Base-by-base conservation (phyloP, 2,113 vertebrate genomes). In the Carlito syrichta region DNA sequence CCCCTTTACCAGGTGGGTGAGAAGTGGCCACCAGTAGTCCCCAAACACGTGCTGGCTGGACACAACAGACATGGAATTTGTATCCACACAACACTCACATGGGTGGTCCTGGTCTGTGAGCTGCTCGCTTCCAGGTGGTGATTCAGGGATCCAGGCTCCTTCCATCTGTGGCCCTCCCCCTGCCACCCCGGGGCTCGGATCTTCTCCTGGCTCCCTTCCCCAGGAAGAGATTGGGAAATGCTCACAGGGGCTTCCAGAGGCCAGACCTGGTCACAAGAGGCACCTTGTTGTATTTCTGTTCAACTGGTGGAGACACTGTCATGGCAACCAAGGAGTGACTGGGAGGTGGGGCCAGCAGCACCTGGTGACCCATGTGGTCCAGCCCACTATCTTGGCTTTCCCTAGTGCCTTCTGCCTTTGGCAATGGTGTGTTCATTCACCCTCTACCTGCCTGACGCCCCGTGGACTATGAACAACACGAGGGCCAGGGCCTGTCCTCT, bases 381-480 rank as follows among this genome's bases (percentile, higher is more conserved):
- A 3, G 3, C 2, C 54, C 8, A 8, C 45, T 25, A 38, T 54
- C 40, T 50, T 6, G 23, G 40, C 20, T 56, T 35, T 19, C 13
- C 54, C 8, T 3, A 9, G 30, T 9, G 30, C 25, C 5, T 35
- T 68, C 68, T 17, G 5, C 38, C 40, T 19, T n/a, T 54, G 25
- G 32, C 52, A 48, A 20, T 88, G 32, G 17, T 1, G 4, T 11
- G 19, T 60, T 58, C 23, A 22, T 43, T 20, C 32, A 43, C 13
- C 0, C 8, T 58, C 52, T 25, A 3, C 43, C 11, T 9, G 13
- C 30, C 12, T 0, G 17, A 16, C 38, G 14, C 3, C 13, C 5
- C 0, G 8, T 4, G 8, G 68, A 56, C 16, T 20, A 30, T 16
- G 7, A 58, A 20, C n/a, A 40, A 30, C 40, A 4, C 2, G 30